Percentiles rank a stretch among this genome's conserved stretches.
Evolutionary conservation across 2,888 invertebrate species (phyloP).

Genomic region (Thereva unica): DNA sequence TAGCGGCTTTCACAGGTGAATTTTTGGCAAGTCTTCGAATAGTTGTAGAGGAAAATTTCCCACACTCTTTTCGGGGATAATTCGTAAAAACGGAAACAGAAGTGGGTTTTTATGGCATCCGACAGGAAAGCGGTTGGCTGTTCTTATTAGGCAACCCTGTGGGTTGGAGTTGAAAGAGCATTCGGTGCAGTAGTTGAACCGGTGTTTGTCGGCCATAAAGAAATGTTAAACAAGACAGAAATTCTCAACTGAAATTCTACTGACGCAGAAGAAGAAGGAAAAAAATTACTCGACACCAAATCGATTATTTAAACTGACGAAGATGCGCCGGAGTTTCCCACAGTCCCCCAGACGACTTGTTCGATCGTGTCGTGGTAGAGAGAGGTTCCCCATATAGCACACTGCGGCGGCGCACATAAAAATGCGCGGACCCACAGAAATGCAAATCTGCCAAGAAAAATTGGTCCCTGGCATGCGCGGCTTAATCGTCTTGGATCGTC

Average conservation of each 20-base stretch:
- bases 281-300: no score
- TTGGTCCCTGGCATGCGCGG: slow-evolving; percentile 30
- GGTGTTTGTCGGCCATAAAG: no score
- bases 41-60: slow-evolving; percentile 31
- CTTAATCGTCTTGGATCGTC: background rate
- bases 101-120: slow-evolving; percentile 13
- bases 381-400: slow-evolving; percentile 16
- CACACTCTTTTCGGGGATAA: slow-evolving; percentile 31
- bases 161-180: no score
- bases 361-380: slow-evolving; percentile 33
- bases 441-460: slow-evolving; percentile 19
- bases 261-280: no score
- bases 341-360: slow-evolving; percentile 32
- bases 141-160: no score
- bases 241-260: no score
- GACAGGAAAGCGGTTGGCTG: no score
- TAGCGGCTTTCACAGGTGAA: slow-evolving; percentile 14
- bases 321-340: slow-evolving; percentile 23
- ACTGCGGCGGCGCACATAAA: slow-evolving; percentile 8
- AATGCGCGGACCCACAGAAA: slow-evolving; percentile 7
- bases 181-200: no score
- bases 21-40: slow-evolving; percentile 2
- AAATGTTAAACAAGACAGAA: no score
- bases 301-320: no score
- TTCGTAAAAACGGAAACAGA: slow-evolving; percentile 22